Evolutionary conservation across 2,888 invertebrate genomes (phyloP), one percentile per base, ranked within the genome.

Genomic region (Andrena marginata): DNA sequence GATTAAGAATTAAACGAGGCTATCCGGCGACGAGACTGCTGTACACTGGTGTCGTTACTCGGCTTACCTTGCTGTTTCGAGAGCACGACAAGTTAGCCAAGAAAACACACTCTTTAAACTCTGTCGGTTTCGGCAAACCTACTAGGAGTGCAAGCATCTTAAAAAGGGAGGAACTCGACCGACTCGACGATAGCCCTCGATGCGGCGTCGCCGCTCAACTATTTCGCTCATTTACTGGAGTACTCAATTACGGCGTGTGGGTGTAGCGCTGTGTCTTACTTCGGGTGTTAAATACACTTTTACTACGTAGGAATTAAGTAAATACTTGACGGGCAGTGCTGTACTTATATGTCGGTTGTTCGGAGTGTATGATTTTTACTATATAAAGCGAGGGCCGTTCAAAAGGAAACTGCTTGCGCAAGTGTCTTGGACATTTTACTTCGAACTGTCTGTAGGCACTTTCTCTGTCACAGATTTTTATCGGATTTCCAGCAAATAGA

Each of bases 241-340:
- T 64, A 23, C 54, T 65, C 42, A 70, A 80, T 78, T 63, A 79
- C 65, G 29, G 77, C 35, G 31, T 71, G 51, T 65, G 71, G 51
- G 63, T 60, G 42, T 78, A 74, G 63, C 65, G 60, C 81, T 63
- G 31, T 23, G 31, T 74, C 29, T 65, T 80, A 65, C 70, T 65
- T 81, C 70, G 59, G 74, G 42, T 65, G 29, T 62, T 35, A 72
- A 79, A 72, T 69, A 80, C 51, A 56, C 59, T 81, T 81, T 59
- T 82, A 82, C 82, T 70, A 62, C 65, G 64, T 20, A 76, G 82
- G 82, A 82, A 48, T 71, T 60, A 59, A 64, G 56, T 74, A 62
- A 51, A 75, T 81, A 75, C 70, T 76, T 81, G 76, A 67, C 51
- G 70, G 70, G 20, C 62, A 42, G 75, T 82, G 82, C 82, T 75